Base-by-base conservation (phyloP, 2,113 vertebrate genomes). In the Colistium nudipinnis region DNA sequence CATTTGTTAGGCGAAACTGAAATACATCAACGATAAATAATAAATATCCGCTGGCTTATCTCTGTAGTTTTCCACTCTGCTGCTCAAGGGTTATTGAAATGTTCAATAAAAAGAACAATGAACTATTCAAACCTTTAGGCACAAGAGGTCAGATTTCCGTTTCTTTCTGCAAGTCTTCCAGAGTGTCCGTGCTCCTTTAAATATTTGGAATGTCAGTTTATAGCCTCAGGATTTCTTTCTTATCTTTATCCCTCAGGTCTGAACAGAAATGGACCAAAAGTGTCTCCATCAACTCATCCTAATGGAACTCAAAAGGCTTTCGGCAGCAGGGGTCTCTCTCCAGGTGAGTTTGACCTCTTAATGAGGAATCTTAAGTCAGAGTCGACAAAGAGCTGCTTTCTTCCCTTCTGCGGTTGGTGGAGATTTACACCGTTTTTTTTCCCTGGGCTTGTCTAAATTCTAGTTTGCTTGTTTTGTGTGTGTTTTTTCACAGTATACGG, bases 161-260 rank as follows among this genome's bases (percentile, higher is more conserved):
- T 68, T 73, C 74, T 60, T 78, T 72, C 73, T 74, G 55, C 48
- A 53, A 53, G 69, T 68, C 51, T 31, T 71, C 68, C 38, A 63
- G 60, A 59, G 52, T 76, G 62, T 57, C 70, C 68, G 62, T 39
- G 51, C 35, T 62, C 33, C 27, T 76, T 74, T 69, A 66, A 74
- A 83, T 70, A 70, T 70, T 62, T 69, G 70, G 74, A 85, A 78
- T 82, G 14, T 80, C 60, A 65, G 54, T 82, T 82, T 76, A 65
- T 66, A 63, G 68, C 78, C 76, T n/a, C 44, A 35, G 79, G 83
- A 71, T 57, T 67, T 67, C 51, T 52, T 53, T 76, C 76, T 84
- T 51, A 8, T 78, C 65, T 70, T 76, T 47, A 39, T 74, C 74
- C 85, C 78, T 63, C 52, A 31, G 76, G 78, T 80, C 60, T 75